phyloP scores from a whole-genome alignment of 2,888 invertebrate genomes.

The Amphipoea lucens region DNA sequence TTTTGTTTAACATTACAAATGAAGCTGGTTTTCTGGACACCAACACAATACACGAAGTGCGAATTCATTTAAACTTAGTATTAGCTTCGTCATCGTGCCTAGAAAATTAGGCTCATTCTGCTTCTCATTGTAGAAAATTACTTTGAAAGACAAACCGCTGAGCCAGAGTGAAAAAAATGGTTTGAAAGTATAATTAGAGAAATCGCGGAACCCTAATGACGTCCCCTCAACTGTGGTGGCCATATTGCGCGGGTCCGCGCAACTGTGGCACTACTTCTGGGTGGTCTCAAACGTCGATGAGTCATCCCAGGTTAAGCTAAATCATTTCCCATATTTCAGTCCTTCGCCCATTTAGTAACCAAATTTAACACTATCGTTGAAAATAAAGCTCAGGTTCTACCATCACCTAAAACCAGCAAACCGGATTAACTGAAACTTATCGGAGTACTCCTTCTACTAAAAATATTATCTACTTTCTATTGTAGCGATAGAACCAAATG shows the following conservation, averaged over 20 bases:
- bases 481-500: conserved; percentile 37
- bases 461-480: conserved; percentile 30
- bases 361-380: background rate
- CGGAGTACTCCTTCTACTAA: conserved; percentile 4
- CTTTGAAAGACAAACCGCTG: conserved; percentile 29
- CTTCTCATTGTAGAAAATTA: conserved; percentile 44
- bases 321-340: conserved; percentile 22
- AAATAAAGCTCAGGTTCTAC: conserved; percentile 8
- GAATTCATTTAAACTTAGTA: conserved; percentile 20
- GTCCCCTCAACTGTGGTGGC: background rate
- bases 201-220: conserved; percentile 23
- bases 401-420: conserved; percentile 15
- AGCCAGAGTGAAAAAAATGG: conserved; percentile 39
- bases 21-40: conserved; percentile 19
- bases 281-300: too few relatives aligned
- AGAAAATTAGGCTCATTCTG: conserved; percentile 37
- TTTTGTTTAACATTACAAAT: conserved; percentile 7
- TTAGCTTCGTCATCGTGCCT: conserved; percentile 33
- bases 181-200: conserved; percentile 41
- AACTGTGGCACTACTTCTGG: too few relatives aligned
- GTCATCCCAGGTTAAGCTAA: conserved; percentile 9
- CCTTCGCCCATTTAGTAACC: background rate
- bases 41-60: conserved; percentile 5
- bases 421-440: conserved; percentile 29
- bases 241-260: too few relatives aligned